Evolutionary conservation across 1,140 invertebrate genomes (phyloP), one percentile per base, ranked within the genome.

Genomic region (Dendrolimus kikuchii): DNA sequence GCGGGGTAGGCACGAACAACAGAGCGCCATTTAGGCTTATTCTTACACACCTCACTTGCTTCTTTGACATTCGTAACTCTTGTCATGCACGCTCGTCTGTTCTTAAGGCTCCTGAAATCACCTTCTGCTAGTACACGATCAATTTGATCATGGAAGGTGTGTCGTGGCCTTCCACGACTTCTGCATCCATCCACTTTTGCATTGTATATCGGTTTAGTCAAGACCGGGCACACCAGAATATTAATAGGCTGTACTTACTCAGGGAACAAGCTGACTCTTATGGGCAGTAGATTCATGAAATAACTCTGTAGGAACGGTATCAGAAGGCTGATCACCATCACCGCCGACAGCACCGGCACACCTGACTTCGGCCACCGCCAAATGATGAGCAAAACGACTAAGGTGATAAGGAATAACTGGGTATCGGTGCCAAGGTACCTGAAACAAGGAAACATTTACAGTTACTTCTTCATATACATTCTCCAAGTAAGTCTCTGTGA

Each of bases 371-470:
- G 81, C 81, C 80, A 86, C 4, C 70, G 68, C 80, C 81, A 85
- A 41, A 85, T 85, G 45, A 81, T 64, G n/a, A 83, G 68, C 51
- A 85, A 53, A 0, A 85, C 60, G 38, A 85, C 66, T 47, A 85
- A 52, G 0, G 80, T 85, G 7, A 85, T 61, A 6, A 85, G 69
- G 66, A 85, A 85, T 3, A 85, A 65, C 51, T 85, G 80, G 2
- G 81, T 85, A 43, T 85, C 81, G 0, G 82, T 86, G 6, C 80
- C 82, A 8, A 86, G 63, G 59, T 86, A 86, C 82, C 80, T 86
- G 64, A 5, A 59, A 54, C 38, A 40, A 23, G 38, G 39, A 6
- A 38, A 5, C n/a, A 37, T 36, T 8, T 46, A 6, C 5, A n/a
- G 10, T 9, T 8, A 46, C 8, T 46, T n/a, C 23, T n/a, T 46